Evolutionary conservation across 2,888 invertebrate genomes (phyloP).

Genomic region (Lycia hirtaria): DNA sequence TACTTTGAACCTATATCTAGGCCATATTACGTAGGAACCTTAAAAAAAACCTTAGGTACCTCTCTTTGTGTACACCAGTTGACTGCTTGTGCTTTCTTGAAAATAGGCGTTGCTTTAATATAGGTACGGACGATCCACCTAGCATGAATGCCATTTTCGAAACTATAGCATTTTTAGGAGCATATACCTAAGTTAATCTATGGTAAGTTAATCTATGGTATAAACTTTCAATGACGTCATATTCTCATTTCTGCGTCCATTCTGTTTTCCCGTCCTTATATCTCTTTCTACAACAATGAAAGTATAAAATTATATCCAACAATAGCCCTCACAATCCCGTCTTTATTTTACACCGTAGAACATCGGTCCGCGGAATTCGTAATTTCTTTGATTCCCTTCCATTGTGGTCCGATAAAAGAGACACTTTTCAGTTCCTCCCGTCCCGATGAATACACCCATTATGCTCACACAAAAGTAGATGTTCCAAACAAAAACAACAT

Average conservation of each 20-base stretch:
- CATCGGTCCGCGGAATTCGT: slow-evolving; percentile 68
- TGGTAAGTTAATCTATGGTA: background rate
- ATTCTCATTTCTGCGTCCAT: slow-evolving; percentile 18
- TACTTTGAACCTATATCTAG: too few species aligned
- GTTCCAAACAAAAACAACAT: slow-evolving; percentile 79
- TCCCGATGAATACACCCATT: slow-evolving; percentile 83
- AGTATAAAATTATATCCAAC: slow-evolving; percentile 53
- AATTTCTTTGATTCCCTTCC: slow-evolving; percentile 82
- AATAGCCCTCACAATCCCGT: slow-evolving; percentile 52
- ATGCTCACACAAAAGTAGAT: slow-evolving; percentile 80
- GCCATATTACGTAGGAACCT: too few species aligned
- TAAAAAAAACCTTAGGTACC: too few species aligned
- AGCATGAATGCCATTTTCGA: too few species aligned
- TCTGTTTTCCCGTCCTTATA: slow-evolving; percentile 26
- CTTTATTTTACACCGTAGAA: slow-evolving; percentile 77
- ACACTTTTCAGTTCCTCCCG: slow-evolving; percentile 78
- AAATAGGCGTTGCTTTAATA: too few species aligned
- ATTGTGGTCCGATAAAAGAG: slow-evolving; percentile 82
- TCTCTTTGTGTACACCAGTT: too few species aligned
- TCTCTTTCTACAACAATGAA: slow-evolving; percentile 33
- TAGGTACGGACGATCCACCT: too few species aligned
- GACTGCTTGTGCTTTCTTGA: too few species aligned
- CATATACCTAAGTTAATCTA: background rate
- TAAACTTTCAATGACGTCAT: background rate
- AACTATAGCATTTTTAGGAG: background rate